Base-by-base conservation (phyloP, 2,888 invertebrate genomes). In the Eucera pruinosa region DNA sequence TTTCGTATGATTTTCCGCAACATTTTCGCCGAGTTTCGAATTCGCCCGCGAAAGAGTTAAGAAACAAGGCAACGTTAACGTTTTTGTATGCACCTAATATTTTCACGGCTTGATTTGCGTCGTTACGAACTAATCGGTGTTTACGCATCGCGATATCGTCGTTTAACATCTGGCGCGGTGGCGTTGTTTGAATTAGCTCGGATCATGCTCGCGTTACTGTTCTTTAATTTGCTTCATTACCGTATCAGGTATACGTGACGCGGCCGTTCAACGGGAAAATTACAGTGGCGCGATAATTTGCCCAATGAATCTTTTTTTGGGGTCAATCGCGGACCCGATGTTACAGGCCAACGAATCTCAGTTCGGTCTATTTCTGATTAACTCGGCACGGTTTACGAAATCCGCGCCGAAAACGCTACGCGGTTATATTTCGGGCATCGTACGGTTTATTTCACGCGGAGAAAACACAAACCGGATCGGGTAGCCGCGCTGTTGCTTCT, bases 321-420 rank as follows among this genome's bases (percentile, higher is more conserved):
- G 64, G 50, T 54, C 43, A 71, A 18, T 15, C 18, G 18, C 36
- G 36, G 33, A 7, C 5, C 3, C 15, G 15, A n/a, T 39, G 62
- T 57, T 57, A 55, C 41, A 9, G 55, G 15, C n/a, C 43, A 20
- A 36, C 33, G 55, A 58, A 45, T 75, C 58, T 60, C 50, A 30
- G 43, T 54, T 47, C 74, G n/a, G 33, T 64, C 74, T 75, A 75
- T 72, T 75, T 72, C 58, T 65, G 74, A 71, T 62, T 74, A 52
- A 58, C 74, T 64, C 74, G 72, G 13, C 74, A 58, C 58, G 58
- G 52, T 72, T 74, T 74, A 72, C 72, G 74, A 74, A 74, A 74
- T 58, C 58, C 25, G 7, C 52, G 57, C 23, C 18, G 64, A 58
- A 64, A 57, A 45, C 41, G 64, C 27, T 45, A n/a, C 57, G 39